Evolutionary conservation across 2,113 vertebrate species (phyloP), one percentile per base, ranked within the genome.

Genomic region (Odontesthes bonariensis): DNA sequence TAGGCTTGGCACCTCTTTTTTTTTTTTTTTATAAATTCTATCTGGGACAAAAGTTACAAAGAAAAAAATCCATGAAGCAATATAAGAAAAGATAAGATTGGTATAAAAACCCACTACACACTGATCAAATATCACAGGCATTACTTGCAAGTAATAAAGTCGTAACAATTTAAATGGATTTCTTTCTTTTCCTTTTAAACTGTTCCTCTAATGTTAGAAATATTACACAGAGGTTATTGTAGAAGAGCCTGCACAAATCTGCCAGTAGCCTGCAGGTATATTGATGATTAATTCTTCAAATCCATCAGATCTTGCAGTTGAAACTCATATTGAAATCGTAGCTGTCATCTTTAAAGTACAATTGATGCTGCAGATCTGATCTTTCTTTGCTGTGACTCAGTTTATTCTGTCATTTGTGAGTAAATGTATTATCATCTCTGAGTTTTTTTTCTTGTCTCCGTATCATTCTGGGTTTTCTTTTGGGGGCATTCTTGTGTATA

Each of bases 291-390:
- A 55, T 64, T 71, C 13, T 65, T 19, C 8, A 23, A 27, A 49
- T 60, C 9, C 68, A 9, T 68, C 23, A 35, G 52, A 54, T 60
- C 57, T 58, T 35, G 11, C 53, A 16, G 66, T 44, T 27, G 27
- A 27, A 27, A 27, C 68, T 44, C 65, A 17, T n/a, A n/a, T 73
- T 65, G 6, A 73, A 71, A 56, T 27, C 44, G 22, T 33, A 64
- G 68, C 52, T 70, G 12, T 66, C 3, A 22, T 60, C 40, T 72
- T 22, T 59, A 17, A 63, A 69, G 65, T 58, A 55, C 8, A 81
- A 22, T 17, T 19, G 32, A 68, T 20, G 44, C 20, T 67, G 12
- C 1, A 59, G 8, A 63, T 78, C 7, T 53, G 10, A 79, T 47
- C 27, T 46, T 19, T 67, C 69, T 10, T 69, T 53, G 9, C 17